These are phyloP conservation scores for Psophia crepitans DNA, from an alignment of 2,113 vertebrate species.

Conservation along the genomic window DNA sequence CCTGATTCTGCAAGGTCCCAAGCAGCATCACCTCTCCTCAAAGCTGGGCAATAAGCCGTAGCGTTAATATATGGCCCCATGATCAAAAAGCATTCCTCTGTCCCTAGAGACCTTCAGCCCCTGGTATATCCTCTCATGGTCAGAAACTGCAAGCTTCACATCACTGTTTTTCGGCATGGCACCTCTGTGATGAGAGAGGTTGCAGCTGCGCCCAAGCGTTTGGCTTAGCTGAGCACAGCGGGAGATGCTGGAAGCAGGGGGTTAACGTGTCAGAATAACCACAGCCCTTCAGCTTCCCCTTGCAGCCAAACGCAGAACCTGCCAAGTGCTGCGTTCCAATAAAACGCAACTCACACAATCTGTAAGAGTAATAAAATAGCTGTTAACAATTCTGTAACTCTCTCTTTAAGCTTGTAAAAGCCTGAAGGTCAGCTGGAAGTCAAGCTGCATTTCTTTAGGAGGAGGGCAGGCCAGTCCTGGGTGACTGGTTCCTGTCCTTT, in stretches of 20 bases:
- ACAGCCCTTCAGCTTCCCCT: constrained; percentile 13
- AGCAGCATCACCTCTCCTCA: not conserved
- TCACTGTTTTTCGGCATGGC: not conserved
- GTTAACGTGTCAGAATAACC: constrained; percentile 32
- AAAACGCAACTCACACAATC: constrained; percentile 44
- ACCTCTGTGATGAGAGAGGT: not conserved
- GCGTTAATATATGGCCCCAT: not conserved
- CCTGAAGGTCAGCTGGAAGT: constrained; percentile 62
- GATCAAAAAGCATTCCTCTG: not conserved
- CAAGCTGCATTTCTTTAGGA: constrained; percentile 27
- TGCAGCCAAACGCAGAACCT: constrained; percentile 27
- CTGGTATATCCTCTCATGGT: not conserved
- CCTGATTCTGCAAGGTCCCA: not conserved
- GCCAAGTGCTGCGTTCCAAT: constrained; percentile 47
- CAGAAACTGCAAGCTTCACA: not conserved
- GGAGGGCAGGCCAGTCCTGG: not conserved
- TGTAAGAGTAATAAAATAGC: constrained; percentile 61
- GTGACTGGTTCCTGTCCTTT: not conserved
- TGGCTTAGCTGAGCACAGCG: not conserved
- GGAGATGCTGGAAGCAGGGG: constrained; percentile 32
- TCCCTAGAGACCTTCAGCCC: not conserved
- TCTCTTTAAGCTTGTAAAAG: constrained; percentile 49
- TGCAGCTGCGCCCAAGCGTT: not conserved
- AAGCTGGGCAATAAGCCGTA: not conserved
- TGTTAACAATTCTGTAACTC: constrained; percentile 69